Evolutionary conservation across 2,797 vertebrate genomes (phyloP), one percentile per base, ranked within the genome.

Genomic region (Oryzias sinensis): DNA sequence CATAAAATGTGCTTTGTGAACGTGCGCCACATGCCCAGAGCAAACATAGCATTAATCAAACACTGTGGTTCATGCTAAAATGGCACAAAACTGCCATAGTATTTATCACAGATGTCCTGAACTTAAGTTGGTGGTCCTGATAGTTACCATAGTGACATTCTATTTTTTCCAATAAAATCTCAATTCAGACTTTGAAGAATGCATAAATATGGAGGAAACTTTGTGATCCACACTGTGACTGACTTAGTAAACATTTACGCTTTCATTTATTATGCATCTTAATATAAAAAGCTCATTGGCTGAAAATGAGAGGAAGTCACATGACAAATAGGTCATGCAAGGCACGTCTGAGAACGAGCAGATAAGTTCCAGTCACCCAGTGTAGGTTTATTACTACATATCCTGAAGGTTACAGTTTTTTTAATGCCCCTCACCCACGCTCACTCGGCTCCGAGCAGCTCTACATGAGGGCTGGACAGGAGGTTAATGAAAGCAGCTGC

Each of bases 401-500:
- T 91, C 89, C 83, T 86, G 84, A 89, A 91, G 84, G 87, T 87
- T 37, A 89, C 77, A 79, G 86, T 88, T 85, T 88, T 85, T 88
- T 79, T 49, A 42, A 51, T 18, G 25, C 41, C 57, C 17, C 25
- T 40, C 27, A 18, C 20, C n/a, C 40, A 43, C 5, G 18, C 18
- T 67, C 74, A 74, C 79, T 70, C 60, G 46, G 56, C 63, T 62
- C 68, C 81, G 77, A 47, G 45, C 45, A 47, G 20, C 72, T 69
- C 71, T 64, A 79, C 87, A 85, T 70, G 70, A 72, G 53, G 82
- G 74, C 82, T 88, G 86, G 86, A 88, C 87, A 84, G 79, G 87
- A 90, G 91, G 91, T 92, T 92, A 92, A 92, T 92, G 90, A 92
- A 91, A 91, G 89, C 92, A 91, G 90, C 90, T 92, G 90, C 86